A percentile compares a stretch with the other conserved stretches of the same genome.
These are phyloP conservation scores for Dicycla oo DNA, from an alignment of 2,888 invertebrate genomes.

Conservation along the genomic window DNA sequence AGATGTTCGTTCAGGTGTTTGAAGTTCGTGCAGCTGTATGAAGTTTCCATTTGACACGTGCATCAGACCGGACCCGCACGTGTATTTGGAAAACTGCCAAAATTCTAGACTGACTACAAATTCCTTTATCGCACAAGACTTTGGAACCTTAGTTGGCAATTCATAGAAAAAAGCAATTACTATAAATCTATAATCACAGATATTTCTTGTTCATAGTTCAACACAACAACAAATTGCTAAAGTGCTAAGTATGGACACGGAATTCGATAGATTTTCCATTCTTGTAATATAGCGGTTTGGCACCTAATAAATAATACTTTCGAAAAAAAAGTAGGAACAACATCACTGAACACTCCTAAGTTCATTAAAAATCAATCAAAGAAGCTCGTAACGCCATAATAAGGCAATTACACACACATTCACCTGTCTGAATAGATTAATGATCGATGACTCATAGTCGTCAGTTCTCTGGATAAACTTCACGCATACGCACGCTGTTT, in stretches of 20 bases:
- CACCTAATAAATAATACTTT: conserved; percentile 23
- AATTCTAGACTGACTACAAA: conserved; percentile 7
- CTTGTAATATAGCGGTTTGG: conserved; percentile 3
- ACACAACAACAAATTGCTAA: no score
- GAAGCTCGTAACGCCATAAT: conserved; percentile 26
- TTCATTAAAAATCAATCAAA: conserved; percentile 50
- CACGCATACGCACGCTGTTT: conserved; percentile 34
- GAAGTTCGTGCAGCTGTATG: conserved; percentile 7
- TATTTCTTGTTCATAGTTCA: neutral
- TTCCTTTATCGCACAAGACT: conserved; percentile 13
- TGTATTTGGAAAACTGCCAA: conserved; percentile 37
- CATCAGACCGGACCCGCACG: neutral
- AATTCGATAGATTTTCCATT: neutral
- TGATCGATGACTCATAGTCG: conserved; percentile 53
- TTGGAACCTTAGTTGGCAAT: neutral
- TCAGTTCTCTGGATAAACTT: conserved; percentile 14
- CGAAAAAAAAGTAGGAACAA: conserved; percentile 20
- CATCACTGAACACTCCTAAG: conserved; percentile 10
- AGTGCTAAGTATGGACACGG: no score
- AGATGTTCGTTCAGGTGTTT: neutral
- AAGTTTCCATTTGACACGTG: conserved; percentile 32
- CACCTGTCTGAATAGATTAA: conserved; percentile 28
- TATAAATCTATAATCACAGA: neutral
- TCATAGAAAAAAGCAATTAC: neutral
- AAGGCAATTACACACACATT: conserved; percentile 42